Evolutionary conservation across 2,888 invertebrate species (phyloP).

Genomic region (Lacanobia wlatinum): DNA sequence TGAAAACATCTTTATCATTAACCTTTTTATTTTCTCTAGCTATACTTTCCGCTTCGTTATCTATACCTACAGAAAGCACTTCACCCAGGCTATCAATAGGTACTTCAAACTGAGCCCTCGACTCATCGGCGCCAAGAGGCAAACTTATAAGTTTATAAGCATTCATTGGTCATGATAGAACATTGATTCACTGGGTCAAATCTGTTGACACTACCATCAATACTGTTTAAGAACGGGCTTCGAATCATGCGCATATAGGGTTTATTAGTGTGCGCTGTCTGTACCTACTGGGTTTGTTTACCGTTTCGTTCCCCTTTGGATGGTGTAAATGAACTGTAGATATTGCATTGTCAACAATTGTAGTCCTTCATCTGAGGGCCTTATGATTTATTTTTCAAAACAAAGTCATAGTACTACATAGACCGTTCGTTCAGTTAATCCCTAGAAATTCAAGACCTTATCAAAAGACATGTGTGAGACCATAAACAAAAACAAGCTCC

Average conservation of each 20-base stretch:
- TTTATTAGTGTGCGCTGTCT: constrained; percentile 60
- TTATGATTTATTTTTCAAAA: not conserved
- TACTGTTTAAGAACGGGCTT: constrained; percentile 79
- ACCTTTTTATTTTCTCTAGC: not conserved
- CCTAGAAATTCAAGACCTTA: not conserved
- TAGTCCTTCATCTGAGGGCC: not conserved
- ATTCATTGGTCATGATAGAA: constrained; percentile 81
- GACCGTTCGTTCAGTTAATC: not conserved
- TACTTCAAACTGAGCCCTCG: constrained; percentile 45
- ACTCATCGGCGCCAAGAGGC: constrained; percentile 67
- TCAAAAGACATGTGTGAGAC: constrained; percentile 9
- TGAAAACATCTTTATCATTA: not conserved
- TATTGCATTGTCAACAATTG: too few relatives aligned
- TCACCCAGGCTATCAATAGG: constrained; percentile 43
- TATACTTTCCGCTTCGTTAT: not conserved
- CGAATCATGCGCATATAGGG: constrained; percentile 66
- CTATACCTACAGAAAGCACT: constrained; percentile 2
- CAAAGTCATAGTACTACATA: not conserved
- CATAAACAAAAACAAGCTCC: constrained; percentile 32
- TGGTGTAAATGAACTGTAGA: not conserved
- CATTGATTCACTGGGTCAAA: constrained; percentile 88
- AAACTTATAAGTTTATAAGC: constrained; percentile 72
- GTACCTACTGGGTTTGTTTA: constrained; percentile 25
- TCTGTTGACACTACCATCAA: constrained; percentile 87
- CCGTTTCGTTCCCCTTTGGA: not conserved